phyloP scores from a whole-genome alignment of 2,113 vertebrate species.

The Drymodes brunneopygia region DNA sequence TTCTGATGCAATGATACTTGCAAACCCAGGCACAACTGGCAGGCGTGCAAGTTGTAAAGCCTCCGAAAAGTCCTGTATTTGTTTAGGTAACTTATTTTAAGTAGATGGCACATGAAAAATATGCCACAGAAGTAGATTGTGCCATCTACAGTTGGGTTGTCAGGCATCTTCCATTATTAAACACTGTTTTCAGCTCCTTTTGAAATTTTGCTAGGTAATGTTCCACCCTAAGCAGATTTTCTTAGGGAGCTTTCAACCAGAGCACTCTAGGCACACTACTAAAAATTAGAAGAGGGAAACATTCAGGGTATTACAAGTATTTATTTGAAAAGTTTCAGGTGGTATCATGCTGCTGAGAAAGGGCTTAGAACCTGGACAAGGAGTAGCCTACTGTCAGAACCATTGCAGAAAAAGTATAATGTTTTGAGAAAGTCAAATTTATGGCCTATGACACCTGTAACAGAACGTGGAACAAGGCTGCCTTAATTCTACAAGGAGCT shows the following conservation, averaged over 20 bases:
- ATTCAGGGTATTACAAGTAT: background rate
- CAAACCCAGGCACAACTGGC: background rate
- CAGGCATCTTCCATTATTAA: background rate
- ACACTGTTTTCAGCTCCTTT: background rate
- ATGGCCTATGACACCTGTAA: background rate
- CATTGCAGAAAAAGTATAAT: background rate
- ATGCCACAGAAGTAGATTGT: background rate
- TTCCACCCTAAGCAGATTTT: background rate
- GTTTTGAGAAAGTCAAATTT: background rate
- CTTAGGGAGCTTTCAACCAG: background rate
- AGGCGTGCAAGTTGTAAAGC: background rate
- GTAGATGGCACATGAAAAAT: background rate
- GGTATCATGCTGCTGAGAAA: background rate
- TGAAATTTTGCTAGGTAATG: background rate
- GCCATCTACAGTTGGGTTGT: background rate
- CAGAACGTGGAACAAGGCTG: background rate
- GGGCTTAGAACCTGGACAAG: background rate
- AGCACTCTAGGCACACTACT: background rate
- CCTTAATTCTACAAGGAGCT: background rate
- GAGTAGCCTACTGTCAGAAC: background rate
- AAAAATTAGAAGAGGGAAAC: background rate
- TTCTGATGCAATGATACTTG: background rate
- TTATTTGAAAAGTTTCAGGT: background rate
- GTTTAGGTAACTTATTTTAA: background rate
- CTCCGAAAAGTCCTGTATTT: background rate